A percentile compares a stretch with the other conserved stretches of the same genome.
Evolutionary conservation across 2,888 invertebrate species (phyloP).

Genomic region (Lycophotia porphyrea): DNA sequence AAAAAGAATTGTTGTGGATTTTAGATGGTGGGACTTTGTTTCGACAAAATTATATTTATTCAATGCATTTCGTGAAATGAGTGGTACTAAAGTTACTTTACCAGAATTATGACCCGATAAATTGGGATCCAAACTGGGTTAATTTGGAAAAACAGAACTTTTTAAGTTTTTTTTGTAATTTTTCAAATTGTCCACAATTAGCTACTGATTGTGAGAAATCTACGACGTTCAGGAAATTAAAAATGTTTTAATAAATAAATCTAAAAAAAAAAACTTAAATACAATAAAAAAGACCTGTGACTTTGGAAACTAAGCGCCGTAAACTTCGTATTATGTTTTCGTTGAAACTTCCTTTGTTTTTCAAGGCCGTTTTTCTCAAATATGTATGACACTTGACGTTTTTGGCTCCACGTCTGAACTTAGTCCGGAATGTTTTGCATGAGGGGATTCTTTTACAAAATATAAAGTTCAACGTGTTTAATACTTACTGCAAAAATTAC

Average conservation of each 20-base stretch:
- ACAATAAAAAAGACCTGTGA: too few species aligned
- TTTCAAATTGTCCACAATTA: too few species aligned
- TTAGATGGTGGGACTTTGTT: neutral
- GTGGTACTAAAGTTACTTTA: neutral
- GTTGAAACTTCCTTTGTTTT: neutral
- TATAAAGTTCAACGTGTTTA: neutral
- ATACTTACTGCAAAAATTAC: neutral
- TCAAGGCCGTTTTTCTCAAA: neutral
- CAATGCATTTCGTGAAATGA: neutral
- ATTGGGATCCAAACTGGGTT: neutral
- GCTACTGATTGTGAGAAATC: too few species aligned
- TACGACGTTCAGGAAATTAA: too few species aligned
- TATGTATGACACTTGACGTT: neutral
- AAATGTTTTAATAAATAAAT: neutral
- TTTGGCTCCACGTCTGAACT: neutral
- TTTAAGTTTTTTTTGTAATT: too few species aligned
- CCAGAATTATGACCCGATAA: neutral
- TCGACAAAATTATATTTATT: neutral
- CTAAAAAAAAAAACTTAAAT: neutral
- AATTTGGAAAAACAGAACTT: too few species aligned
- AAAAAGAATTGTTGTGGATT: neutral
- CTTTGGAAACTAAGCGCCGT: too few species aligned
- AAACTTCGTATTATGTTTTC: too few species aligned
- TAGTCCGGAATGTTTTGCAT: neutral
- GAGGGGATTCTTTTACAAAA: neutral